A percentile compares a stretch with the other conserved stretches of the same genome.
phyloP scores from a whole-genome alignment of 2,888 invertebrate species.

The Polymixis flavicincta region DNA sequence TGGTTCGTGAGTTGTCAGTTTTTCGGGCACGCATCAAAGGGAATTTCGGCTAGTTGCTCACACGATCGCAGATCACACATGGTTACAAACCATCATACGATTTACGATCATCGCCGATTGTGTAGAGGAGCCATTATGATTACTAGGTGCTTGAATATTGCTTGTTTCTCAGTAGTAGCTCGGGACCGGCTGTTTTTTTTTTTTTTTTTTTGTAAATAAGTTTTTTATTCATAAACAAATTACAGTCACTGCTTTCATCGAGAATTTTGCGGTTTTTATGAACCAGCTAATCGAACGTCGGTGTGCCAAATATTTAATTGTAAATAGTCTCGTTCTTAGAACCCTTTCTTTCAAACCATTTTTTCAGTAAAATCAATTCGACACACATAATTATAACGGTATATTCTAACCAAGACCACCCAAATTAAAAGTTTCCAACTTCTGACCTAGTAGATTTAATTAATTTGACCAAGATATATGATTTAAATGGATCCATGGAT shows the following conservation, averaged over 20 bases:
- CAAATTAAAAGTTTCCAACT: conserved; percentile 14
- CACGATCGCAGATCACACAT: too few relatives aligned
- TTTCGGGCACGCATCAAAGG: too few relatives aligned
- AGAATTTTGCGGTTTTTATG: conserved; percentile 16
- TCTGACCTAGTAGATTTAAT: conserved; percentile 3
- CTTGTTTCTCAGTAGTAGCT: too few relatives aligned
- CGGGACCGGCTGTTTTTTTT: too few relatives aligned
- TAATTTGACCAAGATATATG: neutral
- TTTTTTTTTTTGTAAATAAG: too few relatives aligned
- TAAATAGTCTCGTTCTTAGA: conserved; percentile 13
- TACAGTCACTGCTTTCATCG: neutral
- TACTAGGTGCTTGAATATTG: too few relatives aligned
- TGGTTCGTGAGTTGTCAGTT: too few relatives aligned
- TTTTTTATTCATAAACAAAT: neutral
- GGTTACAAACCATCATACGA: too few relatives aligned
- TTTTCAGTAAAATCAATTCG: conserved; percentile 26
- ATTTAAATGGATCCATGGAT: neutral
- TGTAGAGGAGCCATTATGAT: too few relatives aligned
- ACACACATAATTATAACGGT: conserved; percentile 35
- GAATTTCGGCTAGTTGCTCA: too few relatives aligned
- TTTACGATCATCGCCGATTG: too few relatives aligned
- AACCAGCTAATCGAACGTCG: conserved; percentile 2
- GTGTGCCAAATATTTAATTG: conserved; percentile 37
- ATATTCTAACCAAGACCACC: neutral
- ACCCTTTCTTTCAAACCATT: conserved; percentile 19